These are phyloP conservation scores for Danio kyathit DNA, from an alignment of 2,797 vertebrate genomes.

Conservation along the genomic window DNA sequence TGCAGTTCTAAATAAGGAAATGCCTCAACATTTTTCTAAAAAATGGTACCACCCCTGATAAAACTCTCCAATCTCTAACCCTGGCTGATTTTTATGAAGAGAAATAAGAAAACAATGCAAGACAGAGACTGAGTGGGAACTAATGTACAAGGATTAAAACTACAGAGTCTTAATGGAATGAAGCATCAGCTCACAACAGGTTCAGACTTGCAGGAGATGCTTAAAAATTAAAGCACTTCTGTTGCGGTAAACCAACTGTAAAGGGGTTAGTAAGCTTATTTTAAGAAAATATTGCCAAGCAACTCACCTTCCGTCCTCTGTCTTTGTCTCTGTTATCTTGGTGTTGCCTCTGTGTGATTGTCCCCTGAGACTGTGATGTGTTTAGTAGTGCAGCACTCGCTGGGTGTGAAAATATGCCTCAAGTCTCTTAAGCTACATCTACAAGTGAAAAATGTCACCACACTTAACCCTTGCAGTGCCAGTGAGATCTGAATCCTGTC, in stretches of 20 bases:
- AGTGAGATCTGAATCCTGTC: not conserved
- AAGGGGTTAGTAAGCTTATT: not conserved
- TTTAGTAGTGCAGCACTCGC: not conserved
- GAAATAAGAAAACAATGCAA: not conserved
- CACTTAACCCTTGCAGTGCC: slow-evolving; percentile 54
- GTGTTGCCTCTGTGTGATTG: not conserved
- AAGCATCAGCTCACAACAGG: not conserved
- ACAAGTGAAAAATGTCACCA: slow-evolving; percentile 1
- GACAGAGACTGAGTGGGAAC: not conserved
- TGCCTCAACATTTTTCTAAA: not conserved
- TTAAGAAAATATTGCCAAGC: not conserved
- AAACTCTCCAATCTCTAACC: not conserved
- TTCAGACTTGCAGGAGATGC: slow-evolving; percentile 44
- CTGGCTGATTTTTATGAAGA: not conserved
- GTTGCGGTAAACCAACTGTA: not conserved
- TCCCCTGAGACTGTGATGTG: not conserved
- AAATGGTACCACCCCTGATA: slow-evolving; percentile 10
- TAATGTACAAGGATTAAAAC: not conserved
- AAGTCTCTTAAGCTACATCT: not conserved
- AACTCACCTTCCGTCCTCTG: slow-evolving; percentile 39
- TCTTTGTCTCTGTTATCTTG: not conserved
- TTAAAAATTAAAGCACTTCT: not conserved
- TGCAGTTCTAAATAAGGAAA: slow-evolving; percentile 18
- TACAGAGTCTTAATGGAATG: not conserved
- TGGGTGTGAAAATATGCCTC: slow-evolving; percentile 35